Percentiles rank a stretch among this genome's conserved stretches.
phyloP scores from a whole-genome alignment of 2,888 invertebrate species.

The Ectemnius cavifrons region DNA sequence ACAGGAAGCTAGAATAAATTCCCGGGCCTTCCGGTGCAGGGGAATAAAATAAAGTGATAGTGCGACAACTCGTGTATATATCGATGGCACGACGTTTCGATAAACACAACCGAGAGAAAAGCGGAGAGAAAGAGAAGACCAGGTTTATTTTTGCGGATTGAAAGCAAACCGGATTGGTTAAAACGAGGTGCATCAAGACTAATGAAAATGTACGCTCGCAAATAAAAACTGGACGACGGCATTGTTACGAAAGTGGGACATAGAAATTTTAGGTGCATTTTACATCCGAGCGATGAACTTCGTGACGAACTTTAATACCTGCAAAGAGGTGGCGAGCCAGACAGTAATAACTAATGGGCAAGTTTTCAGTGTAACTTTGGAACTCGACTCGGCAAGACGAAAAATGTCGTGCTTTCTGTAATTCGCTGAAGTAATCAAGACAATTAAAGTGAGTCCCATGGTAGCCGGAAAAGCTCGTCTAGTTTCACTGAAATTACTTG shows the following conservation, averaged over 20 bases:
- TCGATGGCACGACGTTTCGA: background rate
- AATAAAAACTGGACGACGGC: background rate
- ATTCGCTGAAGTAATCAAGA: constrained; percentile 49
- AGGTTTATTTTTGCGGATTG: background rate
- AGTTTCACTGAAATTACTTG: constrained; percentile 1
- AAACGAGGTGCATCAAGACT: background rate
- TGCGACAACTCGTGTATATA: background rate
- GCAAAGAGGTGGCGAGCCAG: no score
- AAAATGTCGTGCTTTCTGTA: constrained; percentile 10
- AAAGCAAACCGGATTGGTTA: background rate
- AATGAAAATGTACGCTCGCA: background rate
- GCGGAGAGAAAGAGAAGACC: no score
- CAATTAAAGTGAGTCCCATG: constrained; percentile 44
- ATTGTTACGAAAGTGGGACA: background rate
- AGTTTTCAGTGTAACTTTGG: background rate
- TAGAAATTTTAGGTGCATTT: background rate
- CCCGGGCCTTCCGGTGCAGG: background rate
- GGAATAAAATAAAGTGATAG: background rate
- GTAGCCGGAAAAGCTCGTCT: background rate
- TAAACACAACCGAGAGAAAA: background rate
- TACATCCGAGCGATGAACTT: background rate
- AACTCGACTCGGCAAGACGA: background rate
- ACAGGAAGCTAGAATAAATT: background rate
- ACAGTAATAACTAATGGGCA: no score
- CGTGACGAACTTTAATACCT: background rate